Percentiles rank a stretch among this genome's conserved stretches.
Conservation (phyloP, 2,888 invertebrate species). For the Apamea anceps region DNA sequence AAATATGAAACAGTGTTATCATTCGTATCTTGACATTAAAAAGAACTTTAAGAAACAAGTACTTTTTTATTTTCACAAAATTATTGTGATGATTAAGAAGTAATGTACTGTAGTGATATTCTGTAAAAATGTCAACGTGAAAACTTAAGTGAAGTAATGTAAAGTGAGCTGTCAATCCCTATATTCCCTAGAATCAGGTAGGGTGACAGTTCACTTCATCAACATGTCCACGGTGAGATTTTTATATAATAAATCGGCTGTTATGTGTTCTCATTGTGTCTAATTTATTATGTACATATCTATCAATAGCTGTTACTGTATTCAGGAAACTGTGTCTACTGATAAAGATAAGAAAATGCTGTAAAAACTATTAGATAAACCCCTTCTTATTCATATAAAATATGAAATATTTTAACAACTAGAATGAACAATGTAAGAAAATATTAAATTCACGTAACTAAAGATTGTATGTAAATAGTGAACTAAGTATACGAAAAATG, state of each 20-base stretch:
- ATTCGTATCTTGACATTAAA: constrained; percentile 28
- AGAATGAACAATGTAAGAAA: constrained; percentile 17
- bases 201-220: neutral
- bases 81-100: constrained; percentile 15
- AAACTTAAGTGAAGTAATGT: neutral
- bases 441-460: neutral
- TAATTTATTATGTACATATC: constrained; percentile 3
- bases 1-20: constrained; percentile 13
- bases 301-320: constrained; percentile 16
- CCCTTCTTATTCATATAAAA: constrained; percentile 40
- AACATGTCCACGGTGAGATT: neutral
- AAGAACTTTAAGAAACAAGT: constrained; percentile 13
- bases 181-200: neutral
- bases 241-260: neutral
- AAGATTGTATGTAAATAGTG: constrained; percentile 58
- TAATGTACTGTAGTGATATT: constrained; percentile 5
- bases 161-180: neutral
- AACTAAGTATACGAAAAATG: constrained; percentile 61
- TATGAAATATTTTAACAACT: constrained; percentile 27
- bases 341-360: neutral
- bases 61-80: constrained; percentile 1
- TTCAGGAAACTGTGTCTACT: neutral
- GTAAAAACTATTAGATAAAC: constrained; percentile 15
- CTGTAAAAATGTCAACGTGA: neutral
- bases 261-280: constrained; percentile 12